Percentiles rank a stretch among this genome's conserved stretches.
These are phyloP conservation scores for Hemaris fuciformis DNA, from an alignment of 2,888 invertebrate genomes.

Conservation along the genomic window DNA sequence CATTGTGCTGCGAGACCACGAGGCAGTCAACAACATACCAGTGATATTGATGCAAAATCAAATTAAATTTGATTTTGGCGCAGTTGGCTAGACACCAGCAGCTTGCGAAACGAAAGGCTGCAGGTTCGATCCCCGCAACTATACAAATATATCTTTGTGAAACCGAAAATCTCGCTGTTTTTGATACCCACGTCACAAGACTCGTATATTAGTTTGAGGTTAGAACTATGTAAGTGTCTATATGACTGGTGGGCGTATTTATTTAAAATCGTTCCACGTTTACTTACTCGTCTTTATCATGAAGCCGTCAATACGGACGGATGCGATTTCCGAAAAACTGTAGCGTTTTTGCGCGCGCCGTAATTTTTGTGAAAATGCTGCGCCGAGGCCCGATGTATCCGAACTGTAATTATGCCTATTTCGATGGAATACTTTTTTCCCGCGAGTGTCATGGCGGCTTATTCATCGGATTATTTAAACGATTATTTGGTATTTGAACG, in stretches of 20 bases:
- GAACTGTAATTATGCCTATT: constrained; percentile 73
- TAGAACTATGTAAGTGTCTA: too few species aligned
- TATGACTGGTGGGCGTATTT: background rate
- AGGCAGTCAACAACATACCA: too few species aligned
- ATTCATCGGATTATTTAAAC: constrained; percentile 1
- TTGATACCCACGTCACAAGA: too few species aligned
- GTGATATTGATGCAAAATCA: too few species aligned
- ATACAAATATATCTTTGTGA: too few species aligned
- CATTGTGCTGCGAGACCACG: too few species aligned
- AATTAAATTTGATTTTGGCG: too few species aligned
- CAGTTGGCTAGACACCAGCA: too few species aligned
- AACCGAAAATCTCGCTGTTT: too few species aligned
- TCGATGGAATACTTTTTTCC: constrained; percentile 63
- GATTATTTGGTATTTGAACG: constrained; percentile 5
- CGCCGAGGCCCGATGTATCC: constrained; percentile 32
- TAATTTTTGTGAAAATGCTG: constrained; percentile 69
- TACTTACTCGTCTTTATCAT: background rate
- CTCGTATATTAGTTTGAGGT: too few species aligned
- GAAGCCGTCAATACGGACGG: constrained; percentile 24
- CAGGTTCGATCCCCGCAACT: too few species aligned
- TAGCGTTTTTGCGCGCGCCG: constrained; percentile 48
- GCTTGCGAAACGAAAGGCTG: too few species aligned
- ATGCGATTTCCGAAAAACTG: constrained; percentile 56
- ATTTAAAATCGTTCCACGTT: background rate
- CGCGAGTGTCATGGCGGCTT: background rate